Evolutionary conservation across 92 coral and sea anemone species (phyloP).

Genomic region (Diadumene lineata): DNA sequence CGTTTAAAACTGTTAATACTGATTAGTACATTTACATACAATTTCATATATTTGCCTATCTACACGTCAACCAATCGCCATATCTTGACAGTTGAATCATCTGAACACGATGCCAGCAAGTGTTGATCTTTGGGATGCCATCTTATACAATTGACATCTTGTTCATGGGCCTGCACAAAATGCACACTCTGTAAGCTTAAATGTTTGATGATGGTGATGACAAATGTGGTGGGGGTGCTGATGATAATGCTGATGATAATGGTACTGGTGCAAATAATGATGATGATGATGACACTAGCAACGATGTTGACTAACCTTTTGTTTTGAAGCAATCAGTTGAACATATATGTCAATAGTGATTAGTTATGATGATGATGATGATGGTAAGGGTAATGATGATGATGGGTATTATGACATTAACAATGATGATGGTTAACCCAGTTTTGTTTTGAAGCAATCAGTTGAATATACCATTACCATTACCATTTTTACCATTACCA

Average conservation of each 20-base stretch:
- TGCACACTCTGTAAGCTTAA: no score
- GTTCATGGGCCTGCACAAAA: slow-evolving; percentile 69
- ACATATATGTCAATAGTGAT: slow-evolving; percentile 14
- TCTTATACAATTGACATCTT: slow-evolving; percentile 82
- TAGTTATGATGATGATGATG: not conserved
- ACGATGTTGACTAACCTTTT: slow-evolving; percentile 69
- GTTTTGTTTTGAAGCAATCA: slow-evolving; percentile 69
- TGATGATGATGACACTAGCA: no score
- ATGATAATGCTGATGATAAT: no score
- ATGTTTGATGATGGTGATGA: no score
- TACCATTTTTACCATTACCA: no score
- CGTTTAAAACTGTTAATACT: no score
- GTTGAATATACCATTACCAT: no score
- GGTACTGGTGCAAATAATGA: not conserved
- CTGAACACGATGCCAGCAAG: slow-evolving; percentile 86
- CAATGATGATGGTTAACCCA: no score
- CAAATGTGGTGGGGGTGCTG: no score
- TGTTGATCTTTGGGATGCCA: slow-evolving; percentile 86
- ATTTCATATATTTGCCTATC: not conserved
- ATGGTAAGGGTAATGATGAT: not conserved
- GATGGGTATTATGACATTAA: no score
- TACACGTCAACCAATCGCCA: slow-evolving; percentile 60
- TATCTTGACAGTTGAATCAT: slow-evolving; percentile 85
- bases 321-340: slow-evolving; percentile 61
- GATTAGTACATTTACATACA: not conserved